phyloP scores from a whole-genome alignment of 2,113 vertebrate species.

The Hemiprocne comata region DNA sequence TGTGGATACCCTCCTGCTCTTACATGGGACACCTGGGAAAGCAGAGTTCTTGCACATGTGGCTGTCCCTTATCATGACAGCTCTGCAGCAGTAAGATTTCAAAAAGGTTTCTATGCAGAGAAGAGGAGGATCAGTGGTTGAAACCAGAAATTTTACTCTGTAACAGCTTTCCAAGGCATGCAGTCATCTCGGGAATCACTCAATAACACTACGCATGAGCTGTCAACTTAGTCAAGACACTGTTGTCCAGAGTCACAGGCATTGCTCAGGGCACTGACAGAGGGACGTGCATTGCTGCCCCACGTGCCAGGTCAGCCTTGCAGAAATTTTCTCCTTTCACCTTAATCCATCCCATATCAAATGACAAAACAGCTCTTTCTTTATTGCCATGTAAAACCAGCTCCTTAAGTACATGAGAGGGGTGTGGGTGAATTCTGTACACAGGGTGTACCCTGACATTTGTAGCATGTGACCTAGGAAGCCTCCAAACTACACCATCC shows the following conservation, averaged over 20 bases:
- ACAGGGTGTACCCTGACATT: not conserved
- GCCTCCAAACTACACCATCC: not conserved
- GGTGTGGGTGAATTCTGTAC: not conserved
- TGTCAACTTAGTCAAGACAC: not conserved
- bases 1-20: not conserved
- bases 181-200: not conserved
- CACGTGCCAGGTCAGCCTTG: not conserved
- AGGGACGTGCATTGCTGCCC: fast-evolving
- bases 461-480: not conserved
- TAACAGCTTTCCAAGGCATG: not conserved
- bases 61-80: not conserved
- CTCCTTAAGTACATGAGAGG: not conserved
- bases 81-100: not conserved
- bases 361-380: not conserved
- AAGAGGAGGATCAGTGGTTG: not conserved
- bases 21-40: not conserved
- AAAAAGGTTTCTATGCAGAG: not conserved
- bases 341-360: not conserved
- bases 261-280: not conserved
- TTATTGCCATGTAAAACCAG: not conserved
- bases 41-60: fast-evolving
- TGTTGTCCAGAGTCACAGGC: not conserved
- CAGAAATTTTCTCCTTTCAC: not conserved
- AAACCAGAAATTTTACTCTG: not conserved
- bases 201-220: not conserved